These are phyloP conservation scores for Drosophila paucipuncta DNA, from an alignment of 2,888 invertebrate species.

Conservation along the genomic window DNA sequence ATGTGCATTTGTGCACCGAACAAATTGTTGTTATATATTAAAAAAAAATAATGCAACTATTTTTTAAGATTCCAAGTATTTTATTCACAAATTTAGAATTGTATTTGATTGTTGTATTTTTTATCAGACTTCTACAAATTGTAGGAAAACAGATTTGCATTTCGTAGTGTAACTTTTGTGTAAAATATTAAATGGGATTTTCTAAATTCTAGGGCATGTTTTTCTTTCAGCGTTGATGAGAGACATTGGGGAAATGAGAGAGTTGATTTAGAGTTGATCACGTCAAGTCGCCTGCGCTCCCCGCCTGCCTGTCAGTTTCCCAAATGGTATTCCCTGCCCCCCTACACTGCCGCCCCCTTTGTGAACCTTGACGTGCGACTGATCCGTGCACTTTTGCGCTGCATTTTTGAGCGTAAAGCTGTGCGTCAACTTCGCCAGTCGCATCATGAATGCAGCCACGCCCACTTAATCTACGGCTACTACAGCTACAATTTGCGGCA, in stretches of 20 bases:
- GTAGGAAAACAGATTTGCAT: not conserved
- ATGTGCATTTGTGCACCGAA: not conserved
- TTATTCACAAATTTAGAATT: not conserved
- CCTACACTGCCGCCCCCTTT: conserved; percentile 1
- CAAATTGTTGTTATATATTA: not conserved
- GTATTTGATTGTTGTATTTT: not conserved
- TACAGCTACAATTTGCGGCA: conserved; percentile 37
- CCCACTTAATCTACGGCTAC: conserved; percentile 47
- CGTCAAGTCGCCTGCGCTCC: not conserved
- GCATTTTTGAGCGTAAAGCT: conserved; percentile 82
- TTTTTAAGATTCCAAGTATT: not conserved
- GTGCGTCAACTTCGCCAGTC: conserved; percentile 82
- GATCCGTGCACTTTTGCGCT: conserved; percentile 74
- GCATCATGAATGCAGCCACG: conserved; percentile 75
- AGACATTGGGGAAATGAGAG: not conserved
- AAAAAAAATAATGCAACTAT: not conserved
- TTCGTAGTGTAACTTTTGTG: not conserved
- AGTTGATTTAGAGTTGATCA: not conserved
- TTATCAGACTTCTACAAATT: not conserved
- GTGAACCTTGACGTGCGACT: conserved; percentile 65
- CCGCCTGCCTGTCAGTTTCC: not conserved
- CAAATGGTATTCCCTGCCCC: not conserved
- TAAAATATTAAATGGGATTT: not conserved
- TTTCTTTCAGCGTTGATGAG: not conserved
- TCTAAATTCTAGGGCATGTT: not conserved